Evolutionary conservation across 2,888 invertebrate species (phyloP).

Genomic region (Chalcosyrphus nemorum): DNA sequence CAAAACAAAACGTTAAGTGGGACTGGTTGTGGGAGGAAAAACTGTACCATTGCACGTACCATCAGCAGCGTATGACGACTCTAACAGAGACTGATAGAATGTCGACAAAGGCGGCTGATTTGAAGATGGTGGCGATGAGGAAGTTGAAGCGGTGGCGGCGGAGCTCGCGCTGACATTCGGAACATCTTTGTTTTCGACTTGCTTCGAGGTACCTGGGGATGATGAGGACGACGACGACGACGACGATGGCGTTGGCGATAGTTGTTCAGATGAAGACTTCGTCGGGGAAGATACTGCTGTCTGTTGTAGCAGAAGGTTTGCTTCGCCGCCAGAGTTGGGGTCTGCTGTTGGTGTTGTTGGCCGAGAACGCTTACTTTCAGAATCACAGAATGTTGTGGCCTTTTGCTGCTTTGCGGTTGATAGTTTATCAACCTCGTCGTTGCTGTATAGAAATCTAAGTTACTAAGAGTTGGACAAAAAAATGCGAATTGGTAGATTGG

Average conservation of each 20-base stretch:
- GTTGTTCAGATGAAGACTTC: constrained; percentile 1
- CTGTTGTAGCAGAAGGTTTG: neutral
- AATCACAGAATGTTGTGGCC: constrained; percentile 44
- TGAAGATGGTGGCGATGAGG: constrained; percentile 10
- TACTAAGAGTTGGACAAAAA: neutral
- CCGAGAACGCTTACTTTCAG: constrained; percentile 39
- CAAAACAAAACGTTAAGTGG: constrained; percentile 10
- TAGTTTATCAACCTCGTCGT: constrained; percentile 29
- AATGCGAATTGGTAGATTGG: too few species aligned
- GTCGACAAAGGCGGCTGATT: constrained; percentile 76
- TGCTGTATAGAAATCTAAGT: constrained; percentile 7
- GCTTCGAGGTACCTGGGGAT: constrained; percentile 59
- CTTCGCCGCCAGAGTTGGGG: neutral
- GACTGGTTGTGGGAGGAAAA: neutral
- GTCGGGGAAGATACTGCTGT: constrained; percentile 1
- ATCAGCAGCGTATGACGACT: constrained; percentile 81
- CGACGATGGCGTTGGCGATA: neutral
- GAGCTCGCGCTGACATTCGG: neutral
- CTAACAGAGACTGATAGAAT: constrained; percentile 82
- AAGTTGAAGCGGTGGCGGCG: neutral
- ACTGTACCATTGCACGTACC: constrained; percentile 75
- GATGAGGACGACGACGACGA: constrained; percentile 52
- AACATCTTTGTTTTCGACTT: constrained; percentile 14
- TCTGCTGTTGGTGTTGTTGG: constrained; percentile 46
- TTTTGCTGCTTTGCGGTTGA: constrained; percentile 39